These are phyloP conservation scores for Mionectes macconnelli DNA, from an alignment of 2,113 vertebrate genomes.

Conservation along the genomic window DNA sequence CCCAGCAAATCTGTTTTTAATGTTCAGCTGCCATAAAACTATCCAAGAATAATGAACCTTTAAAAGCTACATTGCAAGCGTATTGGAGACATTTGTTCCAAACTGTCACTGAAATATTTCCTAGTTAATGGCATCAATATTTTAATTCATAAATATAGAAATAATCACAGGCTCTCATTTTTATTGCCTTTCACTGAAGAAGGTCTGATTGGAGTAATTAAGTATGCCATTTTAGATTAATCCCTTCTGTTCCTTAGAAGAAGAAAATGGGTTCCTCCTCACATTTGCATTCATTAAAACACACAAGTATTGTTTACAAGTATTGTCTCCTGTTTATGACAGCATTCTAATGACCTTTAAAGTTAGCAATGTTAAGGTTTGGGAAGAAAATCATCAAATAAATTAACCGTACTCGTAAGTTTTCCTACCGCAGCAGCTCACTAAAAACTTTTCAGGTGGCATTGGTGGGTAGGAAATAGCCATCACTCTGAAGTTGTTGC, in stretches of 20 bases:
- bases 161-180: not conserved
- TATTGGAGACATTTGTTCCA: conserved; percentile 13
- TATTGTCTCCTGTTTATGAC: not conserved
- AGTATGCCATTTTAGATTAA: not conserved
- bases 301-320: not conserved
- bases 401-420: not conserved
- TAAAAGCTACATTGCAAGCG: conserved; percentile 3
- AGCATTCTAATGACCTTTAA: not conserved
- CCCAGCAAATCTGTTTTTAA: conserved; percentile 28
- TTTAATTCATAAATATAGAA: conserved; percentile 23
- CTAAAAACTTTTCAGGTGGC: not conserved
- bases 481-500: not conserved
- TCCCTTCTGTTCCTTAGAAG: not conserved
- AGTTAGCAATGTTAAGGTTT: not conserved
- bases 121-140: not conserved
- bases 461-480: not conserved
- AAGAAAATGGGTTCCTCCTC: not conserved
- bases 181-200: not conserved
- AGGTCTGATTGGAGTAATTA: not conserved
- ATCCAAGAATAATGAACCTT: conserved; percentile 25
- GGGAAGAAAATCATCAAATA: not conserved
- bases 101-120: not conserved
- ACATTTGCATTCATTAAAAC: conserved; percentile 31
- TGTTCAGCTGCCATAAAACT: conserved; percentile 19
- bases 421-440: not conserved